phyloP scores from a whole-genome alignment of 2,888 invertebrate species.

The Rhodophaea formosa region DNA sequence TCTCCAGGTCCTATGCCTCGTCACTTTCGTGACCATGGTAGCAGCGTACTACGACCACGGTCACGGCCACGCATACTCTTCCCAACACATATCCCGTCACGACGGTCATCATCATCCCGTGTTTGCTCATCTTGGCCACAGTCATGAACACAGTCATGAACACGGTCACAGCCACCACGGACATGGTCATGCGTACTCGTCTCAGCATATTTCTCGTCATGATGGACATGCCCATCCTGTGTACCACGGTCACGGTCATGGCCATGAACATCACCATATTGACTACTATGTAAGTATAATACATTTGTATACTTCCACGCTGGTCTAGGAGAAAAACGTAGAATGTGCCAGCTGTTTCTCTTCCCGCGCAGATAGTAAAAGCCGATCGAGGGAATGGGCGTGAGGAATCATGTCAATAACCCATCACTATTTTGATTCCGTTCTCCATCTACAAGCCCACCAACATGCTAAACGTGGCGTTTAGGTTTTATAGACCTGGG shows the following conservation, averaged over 20 bases:
- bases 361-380: too few species aligned
- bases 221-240: slow-evolving; percentile 23
- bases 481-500: too few species aligned
- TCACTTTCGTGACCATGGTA: slow-evolving; percentile 24
- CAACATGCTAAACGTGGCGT: too few species aligned
- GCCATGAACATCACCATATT: slow-evolving; percentile 22
- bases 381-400: too few species aligned
- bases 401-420: too few species aligned
- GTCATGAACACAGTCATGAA: background rate
- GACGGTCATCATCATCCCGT: slow-evolving; percentile 18
- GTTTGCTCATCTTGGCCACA: slow-evolving; percentile 13
- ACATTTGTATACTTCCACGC: too few species aligned
- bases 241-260: slow-evolving; percentile 30
- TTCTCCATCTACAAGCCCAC: too few species aligned
- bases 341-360: too few species aligned
- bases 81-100: slow-evolving; percentile 27
- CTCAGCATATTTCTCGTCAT: slow-evolving; percentile 27
- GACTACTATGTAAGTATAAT: slow-evolving; percentile 37
- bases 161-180: slow-evolving; percentile 18
- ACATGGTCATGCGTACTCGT: slow-evolving; percentile 24
- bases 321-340: too few species aligned
- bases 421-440: too few species aligned
- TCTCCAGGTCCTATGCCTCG: slow-evolving; percentile 29
- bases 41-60: slow-evolving; percentile 21
- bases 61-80: slow-evolving; percentile 24